Percentiles rank a stretch among this genome's conserved stretches.
These are phyloP conservation scores for Temnothorax ravouxi DNA, from an alignment of 2,888 invertebrate species.

Conservation along the genomic window DNA sequence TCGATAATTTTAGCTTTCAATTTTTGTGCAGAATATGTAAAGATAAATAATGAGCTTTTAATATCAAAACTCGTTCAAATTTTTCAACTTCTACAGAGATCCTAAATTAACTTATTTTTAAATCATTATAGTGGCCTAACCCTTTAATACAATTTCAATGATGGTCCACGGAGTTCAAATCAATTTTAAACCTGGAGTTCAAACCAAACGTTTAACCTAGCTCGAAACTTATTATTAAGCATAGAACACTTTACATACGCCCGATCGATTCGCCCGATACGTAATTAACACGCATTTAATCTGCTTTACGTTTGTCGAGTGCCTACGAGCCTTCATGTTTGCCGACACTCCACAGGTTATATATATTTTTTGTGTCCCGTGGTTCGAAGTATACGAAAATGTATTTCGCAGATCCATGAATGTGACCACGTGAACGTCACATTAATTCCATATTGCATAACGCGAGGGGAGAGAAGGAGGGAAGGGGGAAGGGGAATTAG, in stretches of 20 bases:
- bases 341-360: not conserved
- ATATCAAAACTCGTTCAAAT: not conserved
- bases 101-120: not conserved
- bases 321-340: not conserved
- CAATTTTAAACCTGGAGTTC: not conserved
- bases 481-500: not conserved
- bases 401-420: not conserved
- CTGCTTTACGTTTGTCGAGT: not conserved
- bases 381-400: not conserved
- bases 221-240: slow-evolving; percentile 26
- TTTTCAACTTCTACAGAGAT: not conserved
- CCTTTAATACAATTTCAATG: not conserved
- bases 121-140: not conserved
- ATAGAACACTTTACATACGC: not conserved
- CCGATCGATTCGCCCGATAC: slow-evolving; percentile 17
- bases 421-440: not conserved
- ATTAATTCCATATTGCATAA: slow-evolving; percentile 17
- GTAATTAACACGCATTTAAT: slow-evolving; percentile 26
- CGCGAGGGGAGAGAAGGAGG: not conserved
- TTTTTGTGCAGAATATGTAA: not conserved
- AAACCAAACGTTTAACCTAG: not conserved
- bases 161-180: not conserved
- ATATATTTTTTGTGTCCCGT: not conserved
- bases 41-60: not conserved
- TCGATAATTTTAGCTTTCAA: not conserved